A percentile compares a stretch with the other conserved stretches of the same genome.
Conservation (phyloP, 2,888 invertebrate species). For the Pristionchus maxplancki region DNA sequence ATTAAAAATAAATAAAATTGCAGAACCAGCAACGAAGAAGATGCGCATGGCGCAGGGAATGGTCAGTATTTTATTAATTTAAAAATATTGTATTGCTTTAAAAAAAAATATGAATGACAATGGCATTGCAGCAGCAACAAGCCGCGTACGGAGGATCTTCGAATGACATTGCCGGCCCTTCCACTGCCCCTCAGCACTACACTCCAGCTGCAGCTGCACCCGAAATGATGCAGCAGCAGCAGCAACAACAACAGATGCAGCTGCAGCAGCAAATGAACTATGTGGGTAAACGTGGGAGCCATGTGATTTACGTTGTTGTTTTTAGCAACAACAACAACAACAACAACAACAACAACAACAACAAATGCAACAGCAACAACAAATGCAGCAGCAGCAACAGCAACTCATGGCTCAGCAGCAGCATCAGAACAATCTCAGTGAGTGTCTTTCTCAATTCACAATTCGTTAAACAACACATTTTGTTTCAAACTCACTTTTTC, state of each 20-base stretch:
- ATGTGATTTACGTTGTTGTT: no score
- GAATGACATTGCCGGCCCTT: neutral
- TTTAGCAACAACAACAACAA: constrained; percentile 39
- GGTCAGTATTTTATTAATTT: neutral
- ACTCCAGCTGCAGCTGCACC: neutral
- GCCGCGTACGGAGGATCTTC: neutral
- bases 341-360: neutral
- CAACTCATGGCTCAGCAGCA: neutral
- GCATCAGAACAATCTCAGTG: neutral
- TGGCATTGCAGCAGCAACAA: neutral
- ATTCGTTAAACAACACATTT: no score
- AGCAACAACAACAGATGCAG: neutral
- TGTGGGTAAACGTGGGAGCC: no score
- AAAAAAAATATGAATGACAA: neutral
- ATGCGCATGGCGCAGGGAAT: constrained; percentile 52
- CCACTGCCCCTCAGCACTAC: no score
- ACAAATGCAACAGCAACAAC: neutral
- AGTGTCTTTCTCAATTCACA: neutral
- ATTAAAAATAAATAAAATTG: neutral
- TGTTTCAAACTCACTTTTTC: no score
- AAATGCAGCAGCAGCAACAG: constrained; percentile 2
- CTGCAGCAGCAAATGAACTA: neutral
- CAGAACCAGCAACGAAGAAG: constrained; percentile 57
- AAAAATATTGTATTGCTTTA: neutral
- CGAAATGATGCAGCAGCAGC: constrained; percentile 44